Base-by-base conservation (phyloP, 37 sponge, comb jelly and placozoan genomes). In the Chondrosia reniformis region DNA sequence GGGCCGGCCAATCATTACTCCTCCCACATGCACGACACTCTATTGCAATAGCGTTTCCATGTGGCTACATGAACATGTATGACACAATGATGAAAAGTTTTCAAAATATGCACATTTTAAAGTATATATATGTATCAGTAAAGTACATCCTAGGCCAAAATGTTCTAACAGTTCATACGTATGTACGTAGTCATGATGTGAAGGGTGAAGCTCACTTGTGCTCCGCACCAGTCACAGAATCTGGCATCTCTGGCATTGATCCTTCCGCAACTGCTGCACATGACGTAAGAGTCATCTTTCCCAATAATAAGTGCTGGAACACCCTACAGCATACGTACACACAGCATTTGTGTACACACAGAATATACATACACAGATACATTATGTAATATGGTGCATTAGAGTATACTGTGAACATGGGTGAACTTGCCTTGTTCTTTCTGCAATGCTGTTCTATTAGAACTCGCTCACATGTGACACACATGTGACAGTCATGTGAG, bases 161-260 rank as follows among this genome's bases (percentile, higher is more conserved):
- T n/a, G n/a, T n/a, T n/a, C n/a, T n/a, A n/a, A n/a, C n/a, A n/a
- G n/a, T n/a, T n/a, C n/a, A n/a, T n/a, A n/a, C n/a, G n/a, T n/a
- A n/a, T n/a, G n/a, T n/a, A n/a, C n/a, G n/a, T n/a, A n/a, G n/a
- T n/a, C n/a, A n/a, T n/a, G n/a, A n/a, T n/a, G n/a, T n/a, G n/a
- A n/a, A n/a, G n/a, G n/a, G n/a, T n/a, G n/a, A n/a, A 49, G 19
- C 82, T 40, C 13, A 90, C 91, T 76, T 83, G 81, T 39, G 74
- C 38, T 0, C 93, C 93, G 82, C 93, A 92, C 93, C 93, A 92
- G 71, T 92, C 93, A 81, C 93, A 92, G 77, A 85, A 92, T 44
- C 93, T 76, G 21, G 93, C 89, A 83, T 92, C 89, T 17, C 87
- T 77, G 28, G 84, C 86, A 36, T 88, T 92, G 42, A 88, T 76